Evolutionary conservation across 1,140 invertebrate species (phyloP), one percentile per base, ranked within the genome.

Genomic region (Cylas formicarius): DNA sequence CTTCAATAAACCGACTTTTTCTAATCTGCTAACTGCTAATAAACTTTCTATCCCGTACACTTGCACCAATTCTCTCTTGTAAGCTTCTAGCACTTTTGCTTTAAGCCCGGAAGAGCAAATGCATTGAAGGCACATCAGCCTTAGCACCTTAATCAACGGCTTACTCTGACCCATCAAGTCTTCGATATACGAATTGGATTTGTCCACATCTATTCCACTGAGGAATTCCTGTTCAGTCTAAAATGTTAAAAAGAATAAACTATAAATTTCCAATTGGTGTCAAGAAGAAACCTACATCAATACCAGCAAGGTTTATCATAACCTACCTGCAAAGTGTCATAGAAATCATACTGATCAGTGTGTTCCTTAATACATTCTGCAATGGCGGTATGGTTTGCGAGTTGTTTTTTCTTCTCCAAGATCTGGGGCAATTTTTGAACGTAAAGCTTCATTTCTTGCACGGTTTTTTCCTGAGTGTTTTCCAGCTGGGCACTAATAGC

Each of bases 391-490:
- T 80, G 78, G 22, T 75, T 83, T 9, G 83, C 80, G 8, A 96
- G 67, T 6, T 86, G 81, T 60, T 87, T 81, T 61, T 95, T 93
- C 19, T 84, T 82, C n/a, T 81, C 80, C 60, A 95, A 71, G 69
- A 97, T 80, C 50, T 90, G 80, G 1, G 90, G 92, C 43, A 97
- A 69, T 49, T 84, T 82, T 8, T 87, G 82, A 3, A 97, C 93
- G 72, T 96, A 92, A 54, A 86, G 80, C 67, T 94, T 95, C 61
- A 97, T 90, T 69, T 97, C 90, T 60, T 87, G 82, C 16, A 97
- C 81, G 9, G 89, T 86, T 65, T 90, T 90, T 24, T 90, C 84
- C 62, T 89, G 84, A 28, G 82, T 74, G 62, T 92, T 88, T 63
- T 92, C 87, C 66, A 90, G 78, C 63, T 94, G 84, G 0, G 79